These are phyloP conservation scores for Cheilosia urbana DNA, from an alignment of 2,888 invertebrate genomes.

Conservation along the genomic window DNA sequence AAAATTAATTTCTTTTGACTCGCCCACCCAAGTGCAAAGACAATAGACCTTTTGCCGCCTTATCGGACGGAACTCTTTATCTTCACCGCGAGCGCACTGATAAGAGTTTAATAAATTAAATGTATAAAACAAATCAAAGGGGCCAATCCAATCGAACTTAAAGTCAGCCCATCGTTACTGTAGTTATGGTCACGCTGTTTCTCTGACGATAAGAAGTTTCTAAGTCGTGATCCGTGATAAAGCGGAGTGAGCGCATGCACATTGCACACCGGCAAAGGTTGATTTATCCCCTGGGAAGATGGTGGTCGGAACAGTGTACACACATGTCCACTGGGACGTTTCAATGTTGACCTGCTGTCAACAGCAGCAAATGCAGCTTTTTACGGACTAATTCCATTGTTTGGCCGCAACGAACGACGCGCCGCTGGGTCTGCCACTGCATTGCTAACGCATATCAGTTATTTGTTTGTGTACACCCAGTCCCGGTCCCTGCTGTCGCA, in stretches of 20 bases:
- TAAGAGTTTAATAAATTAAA: slow-evolving; percentile 44
- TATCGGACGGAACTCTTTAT: slow-evolving; percentile 61
- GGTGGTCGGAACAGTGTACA: slow-evolving; percentile 4
- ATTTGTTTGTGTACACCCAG: neutral
- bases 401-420: slow-evolving; percentile 9
- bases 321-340: neutral
- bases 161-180: slow-evolving; percentile 31
- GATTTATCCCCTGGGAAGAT: slow-evolving; percentile 9
- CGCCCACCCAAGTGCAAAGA: slow-evolving; percentile 62
- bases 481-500: neutral
- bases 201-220: slow-evolving; percentile 52
- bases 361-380: slow-evolving; percentile 7
- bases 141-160: slow-evolving; percentile 53
- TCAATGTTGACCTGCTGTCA: slow-evolving; percentile 3
- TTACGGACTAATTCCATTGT: neutral
- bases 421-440: slow-evolving; percentile 54
- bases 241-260: neutral
- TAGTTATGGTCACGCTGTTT: slow-evolving; percentile 15
- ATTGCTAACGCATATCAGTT: slow-evolving; percentile 8
- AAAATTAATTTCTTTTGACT: slow-evolving; percentile 49
- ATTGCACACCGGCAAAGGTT: neutral
- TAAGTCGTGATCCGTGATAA: slow-evolving; percentile 47
- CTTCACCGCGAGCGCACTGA: slow-evolving; percentile 36
- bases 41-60: slow-evolving; percentile 69
- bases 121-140: slow-evolving; percentile 51